These are phyloP conservation scores for Sebastiscus tertius DNA, from an alignment of 2,797 vertebrate species.

Conservation along the genomic window DNA sequence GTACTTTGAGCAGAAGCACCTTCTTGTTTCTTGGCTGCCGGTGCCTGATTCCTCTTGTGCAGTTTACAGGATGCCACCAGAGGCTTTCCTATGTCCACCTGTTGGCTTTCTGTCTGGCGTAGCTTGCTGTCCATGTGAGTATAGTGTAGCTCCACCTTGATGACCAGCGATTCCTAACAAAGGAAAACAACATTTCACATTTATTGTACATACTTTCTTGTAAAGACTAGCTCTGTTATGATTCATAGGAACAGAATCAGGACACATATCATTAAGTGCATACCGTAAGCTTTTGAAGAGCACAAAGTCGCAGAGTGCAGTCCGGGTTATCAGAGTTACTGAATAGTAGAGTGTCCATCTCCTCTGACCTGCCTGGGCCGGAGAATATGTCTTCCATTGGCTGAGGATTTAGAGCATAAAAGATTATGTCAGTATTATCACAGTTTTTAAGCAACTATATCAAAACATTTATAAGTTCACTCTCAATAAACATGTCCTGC, in stretches of 20 bases:
- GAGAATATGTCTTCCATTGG: conserved; percentile 71
- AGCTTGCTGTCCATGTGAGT: conserved; percentile 72
- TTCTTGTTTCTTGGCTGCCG: conserved; percentile 13
- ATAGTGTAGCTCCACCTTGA: conserved; percentile 85
- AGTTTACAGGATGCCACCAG: conserved; percentile 82
- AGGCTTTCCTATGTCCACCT: conserved; percentile 79
- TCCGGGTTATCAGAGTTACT: conserved; percentile 73
- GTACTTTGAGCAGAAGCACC: conserved; percentile 33
- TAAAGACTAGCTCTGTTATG: neutral
- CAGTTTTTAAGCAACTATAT: neutral
- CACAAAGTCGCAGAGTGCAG: conserved; percentile 81
- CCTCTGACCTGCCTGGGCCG: conserved; percentile 68
- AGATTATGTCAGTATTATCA: conserved; percentile 13
- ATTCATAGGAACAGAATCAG: neutral
- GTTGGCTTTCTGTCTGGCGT: conserved; percentile 79
- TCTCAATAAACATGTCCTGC: neutral
- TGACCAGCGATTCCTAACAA: conserved; percentile 75
- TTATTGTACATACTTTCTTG: neutral
- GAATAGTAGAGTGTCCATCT: conserved; percentile 81
- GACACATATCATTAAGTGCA: neutral
- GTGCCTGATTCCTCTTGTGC: conserved; percentile 39
- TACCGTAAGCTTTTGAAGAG: conserved; percentile 89
- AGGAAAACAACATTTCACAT: neutral
- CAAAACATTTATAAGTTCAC: neutral
- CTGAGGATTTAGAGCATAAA: conserved; percentile 65